These are phyloP conservation scores for Caenorhabditis becei DNA, from an alignment of 2,888 invertebrate species.

Conservation along the genomic window DNA sequence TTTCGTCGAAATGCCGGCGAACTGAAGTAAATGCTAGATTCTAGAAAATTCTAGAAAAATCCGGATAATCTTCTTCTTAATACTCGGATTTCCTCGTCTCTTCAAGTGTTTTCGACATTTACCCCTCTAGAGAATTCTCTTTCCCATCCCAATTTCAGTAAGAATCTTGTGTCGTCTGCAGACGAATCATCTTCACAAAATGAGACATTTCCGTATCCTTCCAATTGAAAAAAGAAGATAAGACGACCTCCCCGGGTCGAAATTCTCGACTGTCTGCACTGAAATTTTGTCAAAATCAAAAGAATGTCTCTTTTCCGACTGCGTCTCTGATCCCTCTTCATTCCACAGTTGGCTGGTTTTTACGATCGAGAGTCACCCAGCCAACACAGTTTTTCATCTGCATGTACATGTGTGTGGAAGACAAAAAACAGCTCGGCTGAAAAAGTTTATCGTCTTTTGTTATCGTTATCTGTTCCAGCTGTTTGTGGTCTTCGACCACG, in stretches of 20 bases:
- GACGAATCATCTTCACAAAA: not conserved
- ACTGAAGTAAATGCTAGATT: too few relatives aligned
- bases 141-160: too few relatives aligned
- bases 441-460: not conserved
- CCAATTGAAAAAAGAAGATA: not conserved
- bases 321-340: slow-evolving; percentile 20
- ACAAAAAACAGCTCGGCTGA: not conserved
- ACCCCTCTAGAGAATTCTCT: too few relatives aligned
- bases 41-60: too few relatives aligned
- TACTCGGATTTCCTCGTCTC: too few relatives aligned
- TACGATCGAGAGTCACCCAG: slow-evolving; percentile 23
- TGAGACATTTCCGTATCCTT: not conserved
- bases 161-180: not conserved
- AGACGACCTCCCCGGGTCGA: slow-evolving; percentile 20
- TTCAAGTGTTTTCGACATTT: too few relatives aligned
- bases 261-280: too few relatives aligned
- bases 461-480: not conserved
- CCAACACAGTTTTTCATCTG: slow-evolving; percentile 10
- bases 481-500: too few relatives aligned
- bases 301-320: slow-evolving; percentile 1
- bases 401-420: not conserved
- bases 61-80: too few relatives aligned
- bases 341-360: slow-evolving; percentile 47
- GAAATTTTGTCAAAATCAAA: slow-evolving; percentile 18
- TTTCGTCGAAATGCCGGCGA: not conserved